Base-by-base conservation (phyloP, 2,113 vertebrate genomes). In the Benitochromis conjunctus region DNA sequence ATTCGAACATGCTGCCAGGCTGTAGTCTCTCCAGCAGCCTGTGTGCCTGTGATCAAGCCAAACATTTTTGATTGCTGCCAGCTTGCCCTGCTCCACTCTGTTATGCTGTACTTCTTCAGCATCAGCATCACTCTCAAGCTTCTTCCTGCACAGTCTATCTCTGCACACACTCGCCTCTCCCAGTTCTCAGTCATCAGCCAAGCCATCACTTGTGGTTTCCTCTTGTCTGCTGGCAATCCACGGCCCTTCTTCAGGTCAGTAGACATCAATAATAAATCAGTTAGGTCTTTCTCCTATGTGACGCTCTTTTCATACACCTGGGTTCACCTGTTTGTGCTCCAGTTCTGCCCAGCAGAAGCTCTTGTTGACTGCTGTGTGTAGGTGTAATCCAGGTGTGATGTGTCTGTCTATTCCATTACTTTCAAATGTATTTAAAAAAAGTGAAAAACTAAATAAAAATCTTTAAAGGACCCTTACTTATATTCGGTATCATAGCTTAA, bases 401-500 rank as follows among this genome's bases (percentile, higher is more conserved):
- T 2, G 12, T 66, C 36, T 69, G 4, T 69, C 38, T 69, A 5
- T 38, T 64, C 10, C 12, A 69, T 24, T 69, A 16, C n/a, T 69
- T 43, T 8, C 38, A 9, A 43, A 69, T 24, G 38, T 9, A 24
- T 43, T 43, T 24, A 69, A 43, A 38, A 13, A 66, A 69, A 69
- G 36, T 69, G 1, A 41, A 14, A 66, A 14, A 51, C 46, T 16
- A 16, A 16, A 48, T 16, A 51, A 19, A 5, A 14, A 2, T 0
- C n/a, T 24, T 66, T 8, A 41, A 43, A 43, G 6, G 24, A 9
- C 12, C 5, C 4, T 69, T 0, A 69, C 4, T 6, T 43, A 43
- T 24, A 43, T 43, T 43, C 8, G 0, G 2, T 9, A 9, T 43
- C 36, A 16, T 43, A 69, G n/a, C 19, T 66, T 11, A 43, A 14